Evolutionary conservation across 1,140 invertebrate species (phyloP), one percentile per base, ranked within the genome.

Genomic region (Ctenoplectra terminalis): DNA sequence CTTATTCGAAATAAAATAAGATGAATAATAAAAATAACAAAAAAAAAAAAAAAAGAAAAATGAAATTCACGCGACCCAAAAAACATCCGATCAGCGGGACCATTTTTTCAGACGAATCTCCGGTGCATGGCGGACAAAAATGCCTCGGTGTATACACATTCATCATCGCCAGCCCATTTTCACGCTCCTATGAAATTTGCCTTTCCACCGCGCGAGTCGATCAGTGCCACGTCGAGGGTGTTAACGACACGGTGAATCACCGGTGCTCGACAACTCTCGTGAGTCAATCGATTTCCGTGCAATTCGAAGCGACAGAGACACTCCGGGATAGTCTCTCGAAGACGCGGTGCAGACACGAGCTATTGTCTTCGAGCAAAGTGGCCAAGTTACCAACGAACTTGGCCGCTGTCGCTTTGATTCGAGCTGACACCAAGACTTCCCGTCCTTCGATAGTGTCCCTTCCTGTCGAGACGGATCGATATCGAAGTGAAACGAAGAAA

Each of bases 391-490:
- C 9, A 8, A 20, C 4, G 1, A 48, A 64, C 23, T 78, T 70
- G 29, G 67, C 34, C 20, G 13, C 50, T 58, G 34, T 70, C 43
- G 23, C 48, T 64, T 61, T 61, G 70, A 79, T 29, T 82, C 26
- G 11, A 52, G 34, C 17, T 15, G 31, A 74, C 80, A 31, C 63
- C 17, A 20, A 52, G 48, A 76, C 67, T 83, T 84, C 67, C 58
- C 40, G 58, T 70, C 56, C 54, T 52, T 83, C 67, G 69, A 48
- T 17, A n/a, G 37, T 20, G 67, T 76, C 71, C 29, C 80, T 71
- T 37, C 71, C 60, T 67, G 84, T 76, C 84, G 56, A 46, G 80
- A 76, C 81, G 58, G 81, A 87, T 87, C 86, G 78, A 85, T 73
- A 46, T 63, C 61, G 66, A 73, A 82, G 46, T 66, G 70, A 81